phyloP scores from a whole-genome alignment of 1,140 invertebrate genomes.

The Macrostomum lignano region DNA sequence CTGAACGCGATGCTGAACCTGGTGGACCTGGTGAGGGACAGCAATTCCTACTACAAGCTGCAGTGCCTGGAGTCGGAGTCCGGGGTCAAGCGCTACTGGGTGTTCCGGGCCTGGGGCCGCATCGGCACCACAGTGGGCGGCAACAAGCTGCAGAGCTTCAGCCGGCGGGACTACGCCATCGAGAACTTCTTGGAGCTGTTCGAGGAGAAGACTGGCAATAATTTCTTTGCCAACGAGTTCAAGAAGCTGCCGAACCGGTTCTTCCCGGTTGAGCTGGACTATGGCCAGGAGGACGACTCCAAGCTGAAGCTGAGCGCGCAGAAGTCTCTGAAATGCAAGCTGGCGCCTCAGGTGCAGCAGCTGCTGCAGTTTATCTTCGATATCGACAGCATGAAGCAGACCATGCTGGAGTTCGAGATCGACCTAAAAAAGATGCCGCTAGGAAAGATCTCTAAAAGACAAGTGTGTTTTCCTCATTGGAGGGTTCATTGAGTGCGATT shows the following conservation, averaged over 20 bases:
- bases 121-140: conserved; percentile 65
- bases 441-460: conserved; percentile 66
- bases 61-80: conserved; percentile 53
- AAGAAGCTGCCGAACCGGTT: conserved; percentile 48
- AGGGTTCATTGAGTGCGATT: too few relatives aligned
- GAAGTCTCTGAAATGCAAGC: conserved; percentile 33
- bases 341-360: conserved; percentile 46
- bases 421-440: conserved; percentile 88
- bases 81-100: conserved; percentile 39
- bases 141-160: conserved; percentile 39
- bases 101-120: conserved; percentile 71
- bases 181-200: conserved; percentile 40
- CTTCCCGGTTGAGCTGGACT: conserved; percentile 67
- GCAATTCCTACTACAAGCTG: conserved; percentile 79
- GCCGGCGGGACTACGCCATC: conserved; percentile 22
- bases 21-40: conserved; percentile 52
- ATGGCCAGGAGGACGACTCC: conserved; percentile 31
- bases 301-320: too few relatives aligned
- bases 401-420: conserved; percentile 72
- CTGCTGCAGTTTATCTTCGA: conserved; percentile 64
- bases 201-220: conserved; percentile 54
- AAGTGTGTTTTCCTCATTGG: too few relatives aligned
- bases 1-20: conserved; percentile 49
- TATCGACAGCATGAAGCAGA: conserved; percentile 59
- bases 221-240: conserved; percentile 34